Evolutionary conservation across 2,113 vertebrate genomes (phyloP), one percentile per base, ranked within the genome.

Genomic region (Malurus elegans): DNA sequence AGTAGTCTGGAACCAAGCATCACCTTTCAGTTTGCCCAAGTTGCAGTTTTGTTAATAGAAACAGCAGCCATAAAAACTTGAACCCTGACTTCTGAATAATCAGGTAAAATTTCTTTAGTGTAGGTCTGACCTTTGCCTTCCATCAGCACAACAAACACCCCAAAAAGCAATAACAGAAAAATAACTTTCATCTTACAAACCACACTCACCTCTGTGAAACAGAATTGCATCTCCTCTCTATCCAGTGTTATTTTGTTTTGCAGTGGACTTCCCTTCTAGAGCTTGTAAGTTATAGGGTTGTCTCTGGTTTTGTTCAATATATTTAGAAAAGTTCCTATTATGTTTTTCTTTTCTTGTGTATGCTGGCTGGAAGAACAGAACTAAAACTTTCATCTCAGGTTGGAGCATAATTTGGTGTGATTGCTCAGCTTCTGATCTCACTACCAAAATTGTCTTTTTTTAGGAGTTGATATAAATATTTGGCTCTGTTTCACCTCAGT

Each of bases 401-500:
- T 95, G 79, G 93, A 92, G 28, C 16, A 51, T 92, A 90, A 86
- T 85, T 94, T 92, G 44, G 51, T 73, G 44, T 86, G 94, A 94
- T 78, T 96, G 90, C 92, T 92, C 93, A 95, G 93, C 92, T 96
- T 95, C 92, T 90, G 79, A 94, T 95, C 95, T 95, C 75, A 56
- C 71, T 86, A 95, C 60, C 88, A 88, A 91, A 82, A 90, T 74
- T 9, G 47, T 91, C 85, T 80, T 95, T 72, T 95, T 97, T 93
- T 88, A 88, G 79, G 93, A 94, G 79, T 0, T 88, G 76, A 93
- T 97, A 88, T 94, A 94, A 97, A 96, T 88, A 93, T 93, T 96
- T 96, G 96, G 82, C 90, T 93, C 38, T 84, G 53, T 96, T 96
- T 96, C 92, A 90, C 92, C 88, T 95, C 93, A 92, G 84, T 95